Percentiles rank a stretch among this genome's conserved stretches.
These are phyloP conservation scores for Thamnophis sirtalis DNA, from an alignment of 2,113 vertebrate species.

Conservation along the genomic window DNA sequence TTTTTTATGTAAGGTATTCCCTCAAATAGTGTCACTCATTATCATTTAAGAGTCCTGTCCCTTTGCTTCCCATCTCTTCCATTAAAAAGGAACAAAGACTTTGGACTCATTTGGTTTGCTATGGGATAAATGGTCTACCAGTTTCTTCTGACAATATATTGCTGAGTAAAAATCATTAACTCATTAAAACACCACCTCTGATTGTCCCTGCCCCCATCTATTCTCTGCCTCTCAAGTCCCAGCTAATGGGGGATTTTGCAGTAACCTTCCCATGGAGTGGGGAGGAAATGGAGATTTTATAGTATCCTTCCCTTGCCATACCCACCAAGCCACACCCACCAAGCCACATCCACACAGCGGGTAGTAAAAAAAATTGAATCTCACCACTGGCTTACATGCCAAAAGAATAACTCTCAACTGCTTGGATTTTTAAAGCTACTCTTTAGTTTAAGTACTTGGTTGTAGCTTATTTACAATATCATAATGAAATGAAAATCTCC, in stretches of 20 bases:
- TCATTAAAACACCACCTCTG: not conserved
- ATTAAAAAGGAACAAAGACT: not conserved
- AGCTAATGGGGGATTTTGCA: too few species aligned
- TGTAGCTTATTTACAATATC: constrained; percentile 42
- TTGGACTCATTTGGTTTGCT: not conserved
- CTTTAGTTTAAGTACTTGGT: constrained; percentile 31
- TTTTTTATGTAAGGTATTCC: not conserved
- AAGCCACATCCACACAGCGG: too few species aligned
- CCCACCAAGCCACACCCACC: too few species aligned
- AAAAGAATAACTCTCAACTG: constrained; percentile 36
- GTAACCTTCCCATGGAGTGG: too few species aligned
- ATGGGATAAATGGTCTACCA: not conserved
- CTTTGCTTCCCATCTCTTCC: not conserved
- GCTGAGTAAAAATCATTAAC: constrained; percentile 13
- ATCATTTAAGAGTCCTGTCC: not conserved
- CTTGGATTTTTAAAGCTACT: constrained; percentile 42
- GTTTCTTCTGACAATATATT: not conserved
- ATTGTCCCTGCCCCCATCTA: too few species aligned
- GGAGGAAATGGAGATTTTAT: too few species aligned
- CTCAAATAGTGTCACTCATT: not conserved
- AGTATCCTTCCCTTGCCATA: too few species aligned
- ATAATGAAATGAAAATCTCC: constrained; percentile 37
- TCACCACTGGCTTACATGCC: constrained; percentile 15
- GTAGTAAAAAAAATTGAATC: too few species aligned
- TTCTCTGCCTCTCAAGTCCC: too few species aligned